Base-by-base conservation (phyloP, 2,888 invertebrate genomes). In the Netelia melanura region DNA sequence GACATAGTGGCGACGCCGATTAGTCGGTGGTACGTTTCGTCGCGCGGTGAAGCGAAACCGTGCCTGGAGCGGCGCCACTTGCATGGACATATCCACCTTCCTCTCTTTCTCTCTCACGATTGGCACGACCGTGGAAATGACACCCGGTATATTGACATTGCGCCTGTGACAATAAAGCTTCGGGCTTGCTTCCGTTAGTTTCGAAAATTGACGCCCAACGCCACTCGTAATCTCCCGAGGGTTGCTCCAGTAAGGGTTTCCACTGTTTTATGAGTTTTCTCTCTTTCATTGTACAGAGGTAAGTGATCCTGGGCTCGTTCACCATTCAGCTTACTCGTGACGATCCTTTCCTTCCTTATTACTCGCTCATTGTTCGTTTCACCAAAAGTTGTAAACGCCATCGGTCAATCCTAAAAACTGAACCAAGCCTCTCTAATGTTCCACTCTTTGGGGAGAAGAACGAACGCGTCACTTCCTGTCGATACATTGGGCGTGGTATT, bases 1-100 rank as follows among this genome's bases (percentile, higher is more conserved):
- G 89, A 87, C 89, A 86, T 43, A 30, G 61, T 80, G 87, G 86
- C 84, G 84, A 61, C 84, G 44, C 9, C 14, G 6, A 62, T 10
- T 14, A 30, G 17, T 14, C 14, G 23, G 43, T 65, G 14, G 30
- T 30, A 14, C 38, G 23, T 56, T 71, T 76, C 8, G 64, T 54
- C 72, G 8, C 61, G 61, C 30, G 74, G 61, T n/a, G 70, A 75
- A 61, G 52, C 67, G 64, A 56, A 52, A 58, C 79, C 52, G 54
- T 38, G 74, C 30, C 81, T 44, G 52, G n/a, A n/a, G 67, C 54
- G 30, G 74, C 79, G 76, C 83, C 78, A 62, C 43, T 67, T 25
- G 9, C 21, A 14, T 58, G 38, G 6, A 8, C 6, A 38, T 71
- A n/a, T 21, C 43, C 61, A 10, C 23, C 61, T 38, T 38, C 10